Base-by-base conservation (phyloP, 1,140 invertebrate species). In the Drosophila oshimai region DNA sequence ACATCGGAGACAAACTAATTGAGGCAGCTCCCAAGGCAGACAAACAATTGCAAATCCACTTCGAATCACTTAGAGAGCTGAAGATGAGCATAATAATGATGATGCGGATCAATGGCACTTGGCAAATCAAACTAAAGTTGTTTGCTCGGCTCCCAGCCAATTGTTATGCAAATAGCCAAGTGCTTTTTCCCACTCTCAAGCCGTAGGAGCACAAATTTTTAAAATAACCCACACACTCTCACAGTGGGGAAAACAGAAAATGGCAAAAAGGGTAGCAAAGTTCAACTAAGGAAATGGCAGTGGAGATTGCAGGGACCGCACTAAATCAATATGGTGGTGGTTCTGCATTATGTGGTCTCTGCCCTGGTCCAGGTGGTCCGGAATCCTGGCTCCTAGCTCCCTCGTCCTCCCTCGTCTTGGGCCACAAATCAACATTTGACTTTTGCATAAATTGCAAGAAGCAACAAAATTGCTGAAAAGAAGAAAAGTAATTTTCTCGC, bases 371-470 rank as follows among this genome's bases (percentile, higher is more conserved):
- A 31, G 28, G 29, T 51, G 10, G 6, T 39, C 15, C 34, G 1
- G 12, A 22, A 3, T 36, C 60, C 61, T 33, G 13, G 17, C 15
- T 31, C 49, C 45, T 29, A 29, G 37, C 33, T 20, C 28, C 28
- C 12, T 22, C 22, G 53, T 28, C 33, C 28, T 13, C 22, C 15
- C 47, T 31, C 41, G 15, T 33, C 45, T 51, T 49, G 70, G 57
- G 55, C 72, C 69, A 86, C 81, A 86, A 86, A 86, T 86, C 81
- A 86, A 86, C 77, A 88, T 88, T 86, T 88, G 81, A 86, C 81
- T 86, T 86, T 74, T 88, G 81, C 81, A 83, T 86, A 86, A 86
- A 86, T 86, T 86, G 81, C 81, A 80, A 87, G 80, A 41, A 79
- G 79, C 71, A 84, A 86, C 81, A 80, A 84, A 86, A 84, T 79